phyloP scores from a whole-genome alignment of 2,113 vertebrate species.

The Lepidothrix coronata region DNA sequence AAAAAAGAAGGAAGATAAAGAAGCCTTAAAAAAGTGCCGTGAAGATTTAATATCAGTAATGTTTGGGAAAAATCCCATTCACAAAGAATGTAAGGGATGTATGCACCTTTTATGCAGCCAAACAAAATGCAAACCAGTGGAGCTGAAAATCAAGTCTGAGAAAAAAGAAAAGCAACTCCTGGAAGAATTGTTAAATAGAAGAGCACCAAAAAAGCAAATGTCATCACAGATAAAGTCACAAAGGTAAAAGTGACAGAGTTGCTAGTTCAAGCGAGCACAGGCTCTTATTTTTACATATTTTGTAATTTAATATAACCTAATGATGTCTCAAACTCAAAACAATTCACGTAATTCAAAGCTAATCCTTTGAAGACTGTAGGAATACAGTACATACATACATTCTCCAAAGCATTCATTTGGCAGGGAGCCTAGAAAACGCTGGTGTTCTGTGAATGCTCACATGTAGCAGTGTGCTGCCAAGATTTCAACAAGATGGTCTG shows the following conservation, averaged over 20 bases:
- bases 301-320: constrained; percentile 61
- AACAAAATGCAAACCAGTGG: constrained; percentile 45
- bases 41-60: neutral
- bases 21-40: neutral
- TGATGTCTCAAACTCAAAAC: constrained; percentile 66
- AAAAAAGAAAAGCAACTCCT: constrained; percentile 22
- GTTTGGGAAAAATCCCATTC: constrained; percentile 14
- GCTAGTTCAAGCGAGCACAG: constrained; percentile 51
- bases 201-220: constrained; percentile 51
- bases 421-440: constrained; percentile 52
- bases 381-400: constrained; percentile 40
- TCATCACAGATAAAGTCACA: constrained; percentile 50
- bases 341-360: constrained; percentile 59
- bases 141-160: constrained; percentile 24
- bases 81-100: neutral
- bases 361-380: constrained; percentile 46
- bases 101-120: neutral
- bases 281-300: constrained; percentile 66
- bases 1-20: neutral
- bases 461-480: constrained; percentile 23
- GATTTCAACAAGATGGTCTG: constrained; percentile 48
- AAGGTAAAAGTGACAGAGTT: constrained; percentile 52
- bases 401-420: constrained; percentile 46
- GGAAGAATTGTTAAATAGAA: constrained; percentile 55
- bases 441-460: constrained; percentile 44